Evolutionary conservation across 2,113 vertebrate species (phyloP), one percentile per base, ranked within the genome.

Genomic region (Perccottus glenii): DNA sequence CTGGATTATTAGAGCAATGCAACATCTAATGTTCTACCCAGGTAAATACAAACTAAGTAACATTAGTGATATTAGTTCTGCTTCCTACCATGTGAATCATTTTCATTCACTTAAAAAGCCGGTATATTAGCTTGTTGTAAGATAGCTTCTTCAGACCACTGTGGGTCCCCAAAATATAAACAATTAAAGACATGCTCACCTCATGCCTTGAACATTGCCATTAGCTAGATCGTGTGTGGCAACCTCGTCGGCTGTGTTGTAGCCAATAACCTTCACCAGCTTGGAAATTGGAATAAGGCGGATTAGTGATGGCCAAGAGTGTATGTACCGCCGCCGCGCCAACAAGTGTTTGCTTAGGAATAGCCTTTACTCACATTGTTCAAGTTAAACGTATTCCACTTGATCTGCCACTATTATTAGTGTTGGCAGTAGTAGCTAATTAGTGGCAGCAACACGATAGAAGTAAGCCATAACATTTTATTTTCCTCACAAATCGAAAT

Each of bases 301-400:
- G 88, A 91, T 90, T 91, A 91, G 78, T 48, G 71, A 70, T 64
- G 61, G 19, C 67, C 65, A 66, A 27, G n/a, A n/a, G 62, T 12
- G 44, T 14, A 51, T 62, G 19, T 68, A 27, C 40, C 19, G 57
- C n/a, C n/a, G n/a, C 7, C 3, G 11, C 27, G 57, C 48, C 12
- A 58, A 46, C 11, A 10, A 11, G 43, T 35, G 52, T 14, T 5
- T 8, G 32, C 19, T 35, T 38, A 7, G 7, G 32, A n/a, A 38
- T 2, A 16, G 16, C 27, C 11, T 55, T 55, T 14, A 53, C 38
- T 40, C 19, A 27, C 19, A 27, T 3, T 27, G 19, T 27, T 27
- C 1, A 27, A 27, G 19, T 27, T 2, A 27, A 27, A 27, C 19
- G 19, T 2, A 27, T 27, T 27, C 19, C 19, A 27, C 19, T 27